These are phyloP conservation scores for Sebastiscus albofasciatus DNA, from an alignment of 2,797 vertebrate genomes.

Conservation along the genomic window DNA sequence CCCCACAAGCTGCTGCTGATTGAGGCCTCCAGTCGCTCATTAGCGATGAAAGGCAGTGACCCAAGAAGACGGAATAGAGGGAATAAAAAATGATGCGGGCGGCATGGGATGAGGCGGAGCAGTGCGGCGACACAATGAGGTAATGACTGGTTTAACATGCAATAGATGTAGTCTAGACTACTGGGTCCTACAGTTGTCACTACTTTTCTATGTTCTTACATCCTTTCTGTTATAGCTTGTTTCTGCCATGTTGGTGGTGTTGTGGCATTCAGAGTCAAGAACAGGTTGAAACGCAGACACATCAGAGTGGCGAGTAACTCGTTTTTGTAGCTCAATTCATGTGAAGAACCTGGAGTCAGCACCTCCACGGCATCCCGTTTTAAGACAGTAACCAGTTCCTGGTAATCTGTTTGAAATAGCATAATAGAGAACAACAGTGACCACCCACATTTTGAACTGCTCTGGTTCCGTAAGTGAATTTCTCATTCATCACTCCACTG, in stretches of 20 bases:
- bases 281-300: background rate
- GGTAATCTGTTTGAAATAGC: background rate
- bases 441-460: too few species aligned
- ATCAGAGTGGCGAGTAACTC: background rate
- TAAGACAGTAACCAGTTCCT: background rate
- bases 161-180: background rate
- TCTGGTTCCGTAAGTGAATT: too few species aligned
- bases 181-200: background rate
- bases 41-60: slow-evolving; percentile 32
- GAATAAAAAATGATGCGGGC: slow-evolving; percentile 36
- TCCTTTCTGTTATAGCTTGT: background rate
- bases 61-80: slow-evolving; percentile 19
- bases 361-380: background rate
- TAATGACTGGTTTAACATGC: slow-evolving; percentile 13
- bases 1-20: slow-evolving; percentile 5
- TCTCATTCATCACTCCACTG: too few species aligned
- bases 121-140: background rate
- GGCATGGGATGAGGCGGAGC: background rate
- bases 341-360: background rate
- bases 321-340: background rate
- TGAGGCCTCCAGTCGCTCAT: slow-evolving; percentile 33
- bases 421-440: too few species aligned
- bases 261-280: background rate
- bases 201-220: background rate
- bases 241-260: background rate